These are phyloP conservation scores for Parotocinclus haroldoi DNA, from an alignment of 2,797 vertebrate genomes.

Conservation along the genomic window DNA sequence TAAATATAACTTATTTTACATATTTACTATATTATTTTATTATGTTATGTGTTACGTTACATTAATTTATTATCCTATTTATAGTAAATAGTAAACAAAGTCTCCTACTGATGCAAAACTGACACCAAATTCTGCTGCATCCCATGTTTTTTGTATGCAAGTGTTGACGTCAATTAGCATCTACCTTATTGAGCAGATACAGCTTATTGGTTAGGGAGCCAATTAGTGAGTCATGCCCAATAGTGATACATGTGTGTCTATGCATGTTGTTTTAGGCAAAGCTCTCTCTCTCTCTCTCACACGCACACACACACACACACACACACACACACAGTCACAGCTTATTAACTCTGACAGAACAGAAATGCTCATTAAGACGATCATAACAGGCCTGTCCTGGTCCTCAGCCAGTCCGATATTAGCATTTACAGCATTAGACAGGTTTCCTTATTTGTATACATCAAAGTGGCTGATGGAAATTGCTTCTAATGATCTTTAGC, in stretches of 20 bases:
- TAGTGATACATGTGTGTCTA: conserved; percentile 15
- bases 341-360: conserved; percentile 41
- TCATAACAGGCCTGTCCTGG: conserved; percentile 22
- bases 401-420: conserved; percentile 22
- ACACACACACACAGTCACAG: not conserved
- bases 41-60: too few relatives aligned
- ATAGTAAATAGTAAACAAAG: too few relatives aligned
- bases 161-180: not conserved
- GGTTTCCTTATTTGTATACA: conserved; percentile 31
- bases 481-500: not conserved
- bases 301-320: too few relatives aligned
- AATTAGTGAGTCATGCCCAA: conserved; percentile 31
- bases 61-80: too few relatives aligned
- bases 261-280: conserved; percentile 23
- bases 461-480: conserved; percentile 3
- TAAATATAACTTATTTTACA: too few relatives aligned
- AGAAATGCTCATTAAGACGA: conserved; percentile 16
- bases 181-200: not conserved
- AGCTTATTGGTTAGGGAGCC: conserved; percentile 14
- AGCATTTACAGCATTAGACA: conserved; percentile 18
- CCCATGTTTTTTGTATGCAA: too few relatives aligned
- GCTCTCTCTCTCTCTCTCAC: conserved; percentile 15
- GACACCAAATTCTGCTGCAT: too few relatives aligned
- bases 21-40: too few relatives aligned
- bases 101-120: too few relatives aligned